These are phyloP conservation scores for Parazoanthus darwini DNA, from an alignment of 92 coral and sea anemone species.

Conservation along the genomic window DNA sequence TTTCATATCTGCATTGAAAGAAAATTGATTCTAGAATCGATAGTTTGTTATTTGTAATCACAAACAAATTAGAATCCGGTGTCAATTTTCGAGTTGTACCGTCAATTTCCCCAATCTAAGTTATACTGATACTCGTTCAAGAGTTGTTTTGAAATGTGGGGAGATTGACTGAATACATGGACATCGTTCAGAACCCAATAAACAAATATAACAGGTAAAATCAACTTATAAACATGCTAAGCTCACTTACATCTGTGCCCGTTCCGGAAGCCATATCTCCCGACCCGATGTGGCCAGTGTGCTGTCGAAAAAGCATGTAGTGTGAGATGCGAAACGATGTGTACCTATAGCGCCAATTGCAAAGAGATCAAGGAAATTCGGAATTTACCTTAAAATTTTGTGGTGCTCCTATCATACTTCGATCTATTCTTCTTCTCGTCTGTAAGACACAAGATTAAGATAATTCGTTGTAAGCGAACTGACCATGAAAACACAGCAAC, in stretches of 20 bases:
- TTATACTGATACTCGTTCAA: background rate
- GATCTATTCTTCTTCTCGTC: slow-evolving; percentile 75
- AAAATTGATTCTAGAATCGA: background rate
- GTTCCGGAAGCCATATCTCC: slow-evolving; percentile 94
- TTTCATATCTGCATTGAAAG: background rate
- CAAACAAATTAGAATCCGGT: slow-evolving; percentile 25
- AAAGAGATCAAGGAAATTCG: background rate
- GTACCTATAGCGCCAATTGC: background rate
- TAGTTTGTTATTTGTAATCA: slow-evolving; percentile 28
- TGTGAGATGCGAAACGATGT: background rate
- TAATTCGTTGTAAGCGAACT: background rate
- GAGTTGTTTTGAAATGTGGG: slow-evolving; percentile 21
- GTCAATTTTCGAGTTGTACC: slow-evolving; percentile 1
- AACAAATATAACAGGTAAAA: slow-evolving; percentile 8
- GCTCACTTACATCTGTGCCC: slow-evolving; percentile 80
- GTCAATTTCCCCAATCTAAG: background rate
- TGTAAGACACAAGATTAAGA: slow-evolving; percentile 40
- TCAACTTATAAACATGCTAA: slow-evolving; percentile 13
- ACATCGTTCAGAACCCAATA: background rate
- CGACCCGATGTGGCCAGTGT: slow-evolving; percentile 89
- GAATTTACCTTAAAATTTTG: slow-evolving; percentile 78
- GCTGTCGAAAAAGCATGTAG: slow-evolving; percentile 57
- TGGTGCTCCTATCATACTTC: slow-evolving; percentile 84
- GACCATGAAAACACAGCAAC: slow-evolving; percentile 1
- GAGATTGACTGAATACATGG: background rate